Conservation (phyloP, 30 jellyfish, hydroid and myxozoan species). For the Aurelia coerulea region DNA sequence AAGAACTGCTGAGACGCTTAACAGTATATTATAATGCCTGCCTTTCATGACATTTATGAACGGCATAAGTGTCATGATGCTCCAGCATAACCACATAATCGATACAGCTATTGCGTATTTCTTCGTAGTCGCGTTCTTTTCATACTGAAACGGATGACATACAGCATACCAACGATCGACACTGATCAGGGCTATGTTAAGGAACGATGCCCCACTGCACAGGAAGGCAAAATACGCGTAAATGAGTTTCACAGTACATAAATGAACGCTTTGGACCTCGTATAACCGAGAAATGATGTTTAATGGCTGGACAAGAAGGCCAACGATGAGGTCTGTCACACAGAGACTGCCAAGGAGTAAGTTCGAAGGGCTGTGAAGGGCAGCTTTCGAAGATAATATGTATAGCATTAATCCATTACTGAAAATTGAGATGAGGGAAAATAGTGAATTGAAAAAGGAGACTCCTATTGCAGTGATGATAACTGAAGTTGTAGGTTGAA, state of each 20-base stretch:
- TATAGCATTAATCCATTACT: slow-evolving; percentile 42
- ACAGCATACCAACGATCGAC: slow-evolving; percentile 56
- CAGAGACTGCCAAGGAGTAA: slow-evolving; percentile 37
- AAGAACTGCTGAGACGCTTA: slow-evolving; percentile 2
- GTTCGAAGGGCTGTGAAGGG: slow-evolving; percentile 45
- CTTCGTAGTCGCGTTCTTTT: slow-evolving; percentile 8
- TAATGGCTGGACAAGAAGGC: slow-evolving; percentile 50
- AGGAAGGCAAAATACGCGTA: slow-evolving; percentile 59
- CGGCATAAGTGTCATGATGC: slow-evolving; percentile 31
- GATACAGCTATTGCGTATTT: neutral
- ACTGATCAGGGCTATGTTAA: slow-evolving; percentile 43
- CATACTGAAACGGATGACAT: slow-evolving; percentile 43
- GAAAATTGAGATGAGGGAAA: slow-evolving; percentile 32
- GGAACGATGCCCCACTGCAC: slow-evolving; percentile 68
- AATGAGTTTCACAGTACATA: slow-evolving; percentile 45
- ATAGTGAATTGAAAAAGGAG: slow-evolving; percentile 26
- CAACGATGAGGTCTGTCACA: slow-evolving; percentile 57
- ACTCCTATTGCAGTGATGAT: slow-evolving; percentile 63
- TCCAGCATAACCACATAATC: slow-evolving; percentile 38
- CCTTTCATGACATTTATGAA: slow-evolving; percentile 31
- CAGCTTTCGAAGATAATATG: slow-evolving; percentile 24
- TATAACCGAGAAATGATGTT: slow-evolving; percentile 31
- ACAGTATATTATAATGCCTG: slow-evolving; percentile 14
- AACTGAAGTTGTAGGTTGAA: slow-evolving; percentile 33
- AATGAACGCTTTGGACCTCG: slow-evolving; percentile 28